Conservation (phyloP, 1,140 invertebrate species). For the Drosophila fuyamai region DNA sequence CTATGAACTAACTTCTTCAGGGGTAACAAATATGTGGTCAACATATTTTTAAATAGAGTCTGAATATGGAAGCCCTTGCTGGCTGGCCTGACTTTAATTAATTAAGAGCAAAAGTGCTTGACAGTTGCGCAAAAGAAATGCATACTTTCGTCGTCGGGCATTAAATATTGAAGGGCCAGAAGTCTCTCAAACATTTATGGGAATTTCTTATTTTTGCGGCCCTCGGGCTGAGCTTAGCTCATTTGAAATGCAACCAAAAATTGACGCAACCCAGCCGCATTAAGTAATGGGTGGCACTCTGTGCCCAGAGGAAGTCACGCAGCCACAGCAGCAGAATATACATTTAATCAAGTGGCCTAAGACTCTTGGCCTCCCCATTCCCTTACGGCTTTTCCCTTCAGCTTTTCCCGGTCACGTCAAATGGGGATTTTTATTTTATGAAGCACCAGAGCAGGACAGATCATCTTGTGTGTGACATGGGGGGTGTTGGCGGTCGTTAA, state of each 20-base stretch:
- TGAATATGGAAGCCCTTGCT: not conserved
- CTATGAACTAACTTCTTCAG: not conserved
- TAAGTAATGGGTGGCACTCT: conserved; percentile 66
- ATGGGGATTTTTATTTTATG: conserved; percentile 42
- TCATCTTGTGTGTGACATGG: conserved; percentile 22
- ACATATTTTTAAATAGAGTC: not conserved
- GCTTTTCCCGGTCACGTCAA: conserved; percentile 28
- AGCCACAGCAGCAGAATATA: conserved; percentile 38
- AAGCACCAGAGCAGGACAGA: conserved; percentile 10
- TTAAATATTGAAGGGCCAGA: conserved; percentile 62
- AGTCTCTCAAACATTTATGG: conserved; percentile 67
- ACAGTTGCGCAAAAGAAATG: conserved; percentile 28
- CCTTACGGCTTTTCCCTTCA: not conserved
- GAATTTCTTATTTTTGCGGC: conserved; percentile 21
- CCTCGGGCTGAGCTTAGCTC: conserved; percentile 37
- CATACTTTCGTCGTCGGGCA: conserved; percentile 37
- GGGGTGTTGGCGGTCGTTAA: conserved; percentile 30
- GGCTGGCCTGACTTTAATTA: conserved; percentile 51
- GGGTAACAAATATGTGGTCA: not conserved
- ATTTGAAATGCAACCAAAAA: conserved; percentile 77
- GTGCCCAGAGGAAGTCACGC: conserved; percentile 29
- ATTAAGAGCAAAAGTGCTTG: conserved; percentile 68
- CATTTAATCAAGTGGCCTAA: conserved; percentile 57
- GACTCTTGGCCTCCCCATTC: not conserved
- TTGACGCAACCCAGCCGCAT: conserved; percentile 68